Evolutionary conservation across 2,888 invertebrate genomes (phyloP).

Genomic region (Erynnis tages): DNA sequence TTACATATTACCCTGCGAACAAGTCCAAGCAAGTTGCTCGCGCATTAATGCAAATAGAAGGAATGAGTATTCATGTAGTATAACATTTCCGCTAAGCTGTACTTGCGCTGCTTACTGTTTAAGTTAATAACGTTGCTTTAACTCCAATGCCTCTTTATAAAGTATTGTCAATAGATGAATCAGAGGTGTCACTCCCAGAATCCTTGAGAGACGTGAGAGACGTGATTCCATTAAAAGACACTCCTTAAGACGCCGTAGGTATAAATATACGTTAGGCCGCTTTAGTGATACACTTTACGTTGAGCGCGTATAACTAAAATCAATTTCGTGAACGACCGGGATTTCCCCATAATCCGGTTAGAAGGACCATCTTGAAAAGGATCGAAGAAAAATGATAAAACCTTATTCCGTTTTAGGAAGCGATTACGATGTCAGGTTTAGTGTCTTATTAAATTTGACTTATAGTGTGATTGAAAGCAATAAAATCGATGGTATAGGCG

Average conservation of each 20-base stretch:
- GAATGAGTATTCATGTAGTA: conserved; percentile 18
- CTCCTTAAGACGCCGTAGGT: not conserved
- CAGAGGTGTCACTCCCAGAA: conserved; percentile 17
- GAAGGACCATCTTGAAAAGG: conserved; percentile 23
- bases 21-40: conserved; percentile 21
- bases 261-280: not conserved
- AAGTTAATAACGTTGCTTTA: conserved; percentile 17
- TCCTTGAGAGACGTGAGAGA: conserved; percentile 6
- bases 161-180: conserved; percentile 19
- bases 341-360: conserved; percentile 24
- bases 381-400: conserved; percentile 26
- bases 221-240: conserved; percentile 2
- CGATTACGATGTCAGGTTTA: conserved; percentile 3
- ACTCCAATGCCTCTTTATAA: too few relatives aligned
- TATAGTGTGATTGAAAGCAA: conserved; percentile 7
- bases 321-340: conserved; percentile 14
- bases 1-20: conserved; percentile 23
- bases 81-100: conserved; percentile 17
- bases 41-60: conserved; percentile 27
- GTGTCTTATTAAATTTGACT: conserved; percentile 17
- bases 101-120: conserved; percentile 23
- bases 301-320: conserved; percentile 20
- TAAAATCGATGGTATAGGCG: conserved; percentile 23
- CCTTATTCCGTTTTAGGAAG: conserved; percentile 15
- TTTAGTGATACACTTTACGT: conserved; percentile 14